A percentile compares a stretch with the other conserved stretches of the same genome.
These are phyloP conservation scores for Lasioglossum pauxillum DNA, from an alignment of 2,888 invertebrate genomes.

Conservation along the genomic window DNA sequence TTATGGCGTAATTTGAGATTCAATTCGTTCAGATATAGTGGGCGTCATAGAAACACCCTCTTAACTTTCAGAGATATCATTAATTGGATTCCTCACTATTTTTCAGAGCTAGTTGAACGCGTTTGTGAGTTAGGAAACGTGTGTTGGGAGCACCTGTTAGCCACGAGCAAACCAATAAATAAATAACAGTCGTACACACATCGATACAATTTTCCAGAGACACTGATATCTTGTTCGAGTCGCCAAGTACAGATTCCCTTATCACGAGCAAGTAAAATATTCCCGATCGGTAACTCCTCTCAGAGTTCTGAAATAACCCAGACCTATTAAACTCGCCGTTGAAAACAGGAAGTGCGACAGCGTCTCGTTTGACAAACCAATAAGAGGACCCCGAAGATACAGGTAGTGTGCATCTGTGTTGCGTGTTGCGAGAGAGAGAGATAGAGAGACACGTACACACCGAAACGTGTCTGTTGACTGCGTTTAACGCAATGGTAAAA, in stretches of 20 bases:
- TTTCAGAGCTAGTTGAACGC: background rate
- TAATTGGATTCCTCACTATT: background rate
- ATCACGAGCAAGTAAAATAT: background rate
- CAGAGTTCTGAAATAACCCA: background rate
- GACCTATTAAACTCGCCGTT: conserved; percentile 19
- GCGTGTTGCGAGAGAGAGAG: background rate
- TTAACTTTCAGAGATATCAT: background rate
- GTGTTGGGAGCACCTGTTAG: background rate
- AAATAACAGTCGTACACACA: background rate
- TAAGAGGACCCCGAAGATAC: background rate
- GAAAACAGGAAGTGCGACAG: conserved; percentile 37
- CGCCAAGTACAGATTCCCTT: background rate
- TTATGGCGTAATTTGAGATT: no score
- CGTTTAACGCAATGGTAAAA: conserved; percentile 56
- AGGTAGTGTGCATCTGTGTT: background rate
- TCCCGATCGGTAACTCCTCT: background rate
- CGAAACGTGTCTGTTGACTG: conserved; percentile 26
- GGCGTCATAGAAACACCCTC: no score
- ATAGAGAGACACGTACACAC: background rate
- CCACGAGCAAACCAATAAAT: background rate
- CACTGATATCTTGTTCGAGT: conserved; percentile 1
- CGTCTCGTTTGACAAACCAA: conserved; percentile 11
- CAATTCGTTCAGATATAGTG: no score
- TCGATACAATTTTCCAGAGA: background rate
- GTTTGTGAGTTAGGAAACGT: background rate